Evolutionary conservation across 1,140 invertebrate genomes (phyloP).

Genomic region (Rhyzopertha dominica): DNA sequence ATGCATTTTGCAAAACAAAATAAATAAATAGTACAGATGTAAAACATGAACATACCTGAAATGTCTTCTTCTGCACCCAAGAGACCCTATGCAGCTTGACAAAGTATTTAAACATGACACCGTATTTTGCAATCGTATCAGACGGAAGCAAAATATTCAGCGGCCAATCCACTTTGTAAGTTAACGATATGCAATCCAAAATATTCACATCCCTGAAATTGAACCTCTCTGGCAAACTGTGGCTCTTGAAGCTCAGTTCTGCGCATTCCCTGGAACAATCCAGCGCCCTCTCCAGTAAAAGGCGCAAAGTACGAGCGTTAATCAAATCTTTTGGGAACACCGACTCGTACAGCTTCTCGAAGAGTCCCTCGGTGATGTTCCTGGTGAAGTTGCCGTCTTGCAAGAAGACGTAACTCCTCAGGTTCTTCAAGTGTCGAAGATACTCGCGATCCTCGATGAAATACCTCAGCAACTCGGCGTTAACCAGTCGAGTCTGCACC

Average conservation of each 20-base stretch:
- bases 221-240: constrained; percentile 52
- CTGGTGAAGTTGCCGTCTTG: constrained; percentile 71
- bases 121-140: constrained; percentile 61
- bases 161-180: constrained; percentile 68
- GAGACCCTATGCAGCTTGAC: constrained; percentile 67
- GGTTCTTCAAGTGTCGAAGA: constrained; percentile 62
- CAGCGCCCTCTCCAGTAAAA: constrained; percentile 59
- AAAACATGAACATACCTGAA: constrained; percentile 46
- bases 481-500: constrained; percentile 62
- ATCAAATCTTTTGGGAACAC: constrained; percentile 60
- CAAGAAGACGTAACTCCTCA: constrained; percentile 69
- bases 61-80: constrained; percentile 65
- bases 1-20: neutral
- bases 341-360: constrained; percentile 57
- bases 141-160: constrained; percentile 69
- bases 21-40: neutral
- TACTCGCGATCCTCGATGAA: constrained; percentile 61
- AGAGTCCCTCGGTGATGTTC: constrained; percentile 61
- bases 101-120: constrained; percentile 67
- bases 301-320: constrained; percentile 61
- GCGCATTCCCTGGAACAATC: constrained; percentile 46
- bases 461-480: constrained; percentile 65
- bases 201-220: constrained; percentile 59
- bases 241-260: constrained; percentile 55
- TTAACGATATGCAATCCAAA: constrained; percentile 60